Conservation (phyloP, 2,888 invertebrate species). For the Aspidiotus rigidus region DNA sequence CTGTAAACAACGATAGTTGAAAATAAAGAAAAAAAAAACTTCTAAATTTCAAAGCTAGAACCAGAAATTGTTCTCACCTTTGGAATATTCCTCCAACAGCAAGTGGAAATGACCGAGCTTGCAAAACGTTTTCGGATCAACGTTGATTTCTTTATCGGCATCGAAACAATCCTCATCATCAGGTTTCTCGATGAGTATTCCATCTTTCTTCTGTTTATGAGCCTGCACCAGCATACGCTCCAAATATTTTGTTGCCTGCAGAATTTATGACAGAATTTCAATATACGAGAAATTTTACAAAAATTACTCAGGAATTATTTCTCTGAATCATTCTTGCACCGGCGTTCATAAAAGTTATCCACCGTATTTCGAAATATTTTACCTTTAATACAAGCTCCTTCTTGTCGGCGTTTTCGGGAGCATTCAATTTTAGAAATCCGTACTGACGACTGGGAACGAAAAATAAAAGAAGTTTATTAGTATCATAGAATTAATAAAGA, state of each 20-base stretch:
- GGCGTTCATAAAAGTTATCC: too few relatives aligned
- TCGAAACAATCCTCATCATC: constrained; percentile 43
- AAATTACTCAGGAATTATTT: neutral
- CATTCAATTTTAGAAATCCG: constrained; percentile 75
- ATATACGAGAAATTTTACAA: neutral
- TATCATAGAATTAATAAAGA: too few relatives aligned
- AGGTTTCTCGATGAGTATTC: constrained; percentile 37
- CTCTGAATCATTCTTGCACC: constrained; percentile 21
- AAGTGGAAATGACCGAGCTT: constrained; percentile 93
- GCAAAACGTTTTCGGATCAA: constrained; percentile 84
- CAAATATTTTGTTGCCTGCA: constrained; percentile 69
- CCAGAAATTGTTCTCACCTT: constrained; percentile 57
- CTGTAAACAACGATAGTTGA: constrained; percentile 47
- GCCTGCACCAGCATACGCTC: constrained; percentile 77
- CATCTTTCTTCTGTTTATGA: constrained; percentile 50
- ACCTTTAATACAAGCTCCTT: constrained; percentile 70
- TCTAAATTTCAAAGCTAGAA: neutral
- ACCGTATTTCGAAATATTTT: constrained; percentile 34
- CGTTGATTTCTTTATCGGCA: constrained; percentile 57
- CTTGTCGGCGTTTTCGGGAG: constrained; percentile 70
- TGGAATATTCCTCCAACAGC: constrained; percentile 81
- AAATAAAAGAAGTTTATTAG: neutral
- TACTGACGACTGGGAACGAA: constrained; percentile 69
- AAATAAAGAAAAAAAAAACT: neutral
- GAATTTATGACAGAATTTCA: constrained; percentile 33